These are phyloP conservation scores for Mesochorus sp. DNA, from an alignment of 2,888 invertebrate species.

Conservation along the genomic window DNA sequence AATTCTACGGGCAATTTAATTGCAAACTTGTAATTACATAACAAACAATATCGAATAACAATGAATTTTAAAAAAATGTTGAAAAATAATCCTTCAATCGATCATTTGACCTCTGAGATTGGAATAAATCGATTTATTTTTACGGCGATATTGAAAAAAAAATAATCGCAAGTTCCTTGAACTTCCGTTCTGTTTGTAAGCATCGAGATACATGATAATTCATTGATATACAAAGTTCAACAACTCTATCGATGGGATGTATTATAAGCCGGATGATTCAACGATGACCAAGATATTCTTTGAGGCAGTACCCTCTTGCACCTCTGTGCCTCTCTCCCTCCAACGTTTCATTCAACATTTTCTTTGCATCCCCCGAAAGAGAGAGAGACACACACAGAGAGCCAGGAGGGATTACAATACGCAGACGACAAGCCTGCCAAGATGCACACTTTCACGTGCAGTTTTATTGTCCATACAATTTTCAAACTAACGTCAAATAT, in stretches of 20 bases:
- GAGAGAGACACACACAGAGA: no score
- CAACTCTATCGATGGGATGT: slow-evolving; percentile 39
- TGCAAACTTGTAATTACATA: neutral
- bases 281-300: slow-evolving; percentile 19
- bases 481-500: neutral
- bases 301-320: slow-evolving; percentile 30
- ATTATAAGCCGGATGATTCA: slow-evolving; percentile 54
- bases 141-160: neutral
- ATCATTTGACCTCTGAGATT: no score
- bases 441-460: slow-evolving; percentile 10
- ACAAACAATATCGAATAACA: neutral
- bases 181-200: neutral
- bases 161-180: neutral
- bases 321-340: slow-evolving; percentile 3
- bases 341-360: slow-evolving; percentile 46
- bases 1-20: neutral
- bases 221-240: slow-evolving; percentile 6
- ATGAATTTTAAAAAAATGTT: neutral
- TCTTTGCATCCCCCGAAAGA: slow-evolving; percentile 40
- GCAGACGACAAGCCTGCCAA: slow-evolving; percentile 44
- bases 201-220: slow-evolving; percentile 22
- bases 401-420: slow-evolving; percentile 53
- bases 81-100: no score
- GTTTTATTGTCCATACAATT: neutral
- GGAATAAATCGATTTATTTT: no score